These are phyloP conservation scores for Myrmophylax atrothorax DNA, from an alignment of 2,113 vertebrate genomes.

Conservation along the genomic window DNA sequence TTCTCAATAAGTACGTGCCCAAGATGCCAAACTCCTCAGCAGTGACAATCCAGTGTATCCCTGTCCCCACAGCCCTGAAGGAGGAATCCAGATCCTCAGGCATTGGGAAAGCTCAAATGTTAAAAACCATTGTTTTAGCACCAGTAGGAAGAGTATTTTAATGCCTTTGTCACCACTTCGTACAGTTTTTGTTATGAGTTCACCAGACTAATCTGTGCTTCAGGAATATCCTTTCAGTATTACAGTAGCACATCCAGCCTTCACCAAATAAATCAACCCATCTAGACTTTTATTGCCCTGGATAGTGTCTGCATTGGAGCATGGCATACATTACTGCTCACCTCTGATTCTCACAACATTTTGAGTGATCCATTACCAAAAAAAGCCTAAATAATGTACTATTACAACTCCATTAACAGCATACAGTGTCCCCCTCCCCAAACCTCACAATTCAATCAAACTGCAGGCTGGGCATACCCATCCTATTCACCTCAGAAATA, in stretches of 20 bases:
- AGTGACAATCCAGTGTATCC: accelerated
- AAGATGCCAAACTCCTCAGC: background rate
- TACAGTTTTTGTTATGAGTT: background rate
- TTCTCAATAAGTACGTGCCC: background rate
- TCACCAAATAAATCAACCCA: background rate
- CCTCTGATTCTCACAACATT: background rate
- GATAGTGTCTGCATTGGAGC: background rate
- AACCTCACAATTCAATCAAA: background rate
- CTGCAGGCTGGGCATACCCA: accelerated
- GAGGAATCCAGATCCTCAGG: background rate
- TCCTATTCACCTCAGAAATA: background rate
- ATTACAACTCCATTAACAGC: background rate
- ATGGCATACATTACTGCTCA: slow-evolving; percentile 19
- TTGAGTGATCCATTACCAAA: background rate
- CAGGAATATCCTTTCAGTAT: background rate
- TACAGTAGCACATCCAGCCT: background rate
- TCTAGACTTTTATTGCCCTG: background rate
- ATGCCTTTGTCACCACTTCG: background rate
- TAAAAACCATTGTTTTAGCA: background rate
- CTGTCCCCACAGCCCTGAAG: background rate
- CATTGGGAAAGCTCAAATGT: background rate
- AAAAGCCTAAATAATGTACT: background rate
- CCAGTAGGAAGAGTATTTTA: background rate
- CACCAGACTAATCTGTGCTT: background rate
- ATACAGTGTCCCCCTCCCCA: background rate